Evolutionary conservation across 2,113 vertebrate genomes (phyloP).

Genomic region (Seriola rivoliana): DNA sequence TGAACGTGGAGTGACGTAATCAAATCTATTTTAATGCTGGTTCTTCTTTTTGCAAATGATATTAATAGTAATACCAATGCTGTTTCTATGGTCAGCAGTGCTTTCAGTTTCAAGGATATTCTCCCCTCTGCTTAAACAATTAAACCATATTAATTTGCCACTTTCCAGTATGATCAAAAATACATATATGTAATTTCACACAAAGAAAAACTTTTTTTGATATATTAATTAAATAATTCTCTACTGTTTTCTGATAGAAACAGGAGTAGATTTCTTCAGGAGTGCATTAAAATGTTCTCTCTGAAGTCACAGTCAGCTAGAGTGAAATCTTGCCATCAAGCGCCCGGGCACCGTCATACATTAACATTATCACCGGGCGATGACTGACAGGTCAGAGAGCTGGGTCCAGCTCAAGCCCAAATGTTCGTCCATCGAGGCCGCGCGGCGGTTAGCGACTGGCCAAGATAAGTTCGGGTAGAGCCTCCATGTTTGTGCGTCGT

Average conservation of each 20-base stretch:
- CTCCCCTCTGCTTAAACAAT: conserved; percentile 13
- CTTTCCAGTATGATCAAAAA: conserved; percentile 48
- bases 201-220: conserved; percentile 12
- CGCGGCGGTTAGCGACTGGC: not conserved
- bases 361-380: conserved; percentile 9
- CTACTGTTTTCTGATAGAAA: conserved; percentile 29
- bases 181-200: conserved; percentile 2
- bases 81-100: conserved; percentile 55
- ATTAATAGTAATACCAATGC: not conserved
- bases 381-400: conserved; percentile 27
- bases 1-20: not conserved
- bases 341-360: conserved; percentile 1
- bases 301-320: conserved; percentile 5
- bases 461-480: conserved; percentile 16
- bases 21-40: not conserved
- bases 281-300: conserved; percentile 38
- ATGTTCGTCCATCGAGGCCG: not conserved
- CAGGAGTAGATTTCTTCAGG: conserved; percentile 21
- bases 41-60: conserved; percentile 36
- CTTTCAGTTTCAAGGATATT: conserved; percentile 48
- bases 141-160: conserved; percentile 15
- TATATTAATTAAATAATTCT: conserved; percentile 52
- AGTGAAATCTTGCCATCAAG: conserved; percentile 6
- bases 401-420: conserved; percentile 30
- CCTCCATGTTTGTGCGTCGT: conserved; percentile 12